Evolutionary conservation across 1,140 invertebrate species (phyloP).

Genomic region (Conus ventricosus): DNA sequence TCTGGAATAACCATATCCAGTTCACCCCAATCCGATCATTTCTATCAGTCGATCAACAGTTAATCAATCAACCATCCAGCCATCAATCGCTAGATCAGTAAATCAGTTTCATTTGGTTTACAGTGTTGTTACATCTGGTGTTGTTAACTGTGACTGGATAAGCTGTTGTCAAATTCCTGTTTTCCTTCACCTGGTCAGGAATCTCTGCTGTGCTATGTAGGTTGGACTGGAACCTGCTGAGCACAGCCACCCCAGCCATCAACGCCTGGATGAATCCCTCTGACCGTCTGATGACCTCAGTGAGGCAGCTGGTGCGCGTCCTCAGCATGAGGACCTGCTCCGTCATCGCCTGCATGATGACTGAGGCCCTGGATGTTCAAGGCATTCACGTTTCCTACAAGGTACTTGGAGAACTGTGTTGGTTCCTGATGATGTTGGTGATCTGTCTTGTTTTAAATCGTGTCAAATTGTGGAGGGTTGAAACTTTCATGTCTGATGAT

Average conservation of each 20-base stretch:
- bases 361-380: constrained; percentile 90
- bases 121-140: too few species aligned
- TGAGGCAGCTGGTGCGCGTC: constrained; percentile 70
- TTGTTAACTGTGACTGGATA: too few species aligned
- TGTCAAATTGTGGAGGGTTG: too few species aligned
- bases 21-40: too few species aligned
- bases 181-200: too few species aligned
- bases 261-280: constrained; percentile 98
- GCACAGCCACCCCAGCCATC: constrained; percentile 95
- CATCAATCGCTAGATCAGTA: too few species aligned
- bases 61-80: too few species aligned
- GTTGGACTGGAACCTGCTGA: constrained; percentile 96
- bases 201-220: constrained; percentile 72
- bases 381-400: constrained; percentile 89
- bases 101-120: too few species aligned
- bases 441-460: neutral
- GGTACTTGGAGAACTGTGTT: constrained; percentile 75
- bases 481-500: constrained; percentile 9
- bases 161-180: too few species aligned
- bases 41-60: too few species aligned
- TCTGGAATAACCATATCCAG: too few species aligned
- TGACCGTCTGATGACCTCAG: constrained; percentile 84
- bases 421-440: constrained; percentile 9
- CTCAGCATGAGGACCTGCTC: constrained; percentile 84
- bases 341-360: constrained; percentile 95